Base-by-base conservation (phyloP, 2,888 invertebrate species). In the Archips xylosteana region DNA sequence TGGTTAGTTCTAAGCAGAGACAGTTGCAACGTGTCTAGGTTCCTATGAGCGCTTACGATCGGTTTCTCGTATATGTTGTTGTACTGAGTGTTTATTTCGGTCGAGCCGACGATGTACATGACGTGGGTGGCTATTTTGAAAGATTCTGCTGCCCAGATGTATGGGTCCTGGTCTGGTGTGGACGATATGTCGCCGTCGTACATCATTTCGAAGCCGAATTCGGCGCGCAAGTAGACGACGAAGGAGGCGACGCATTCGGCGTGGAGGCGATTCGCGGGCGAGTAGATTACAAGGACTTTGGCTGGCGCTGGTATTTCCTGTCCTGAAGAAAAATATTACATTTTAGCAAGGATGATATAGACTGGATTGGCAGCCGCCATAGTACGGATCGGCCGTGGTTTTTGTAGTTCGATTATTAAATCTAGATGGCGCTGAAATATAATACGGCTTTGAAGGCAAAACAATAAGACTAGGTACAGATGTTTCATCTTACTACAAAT, bases 41-140 rank as follows among this genome's bases (percentile, higher is more conserved):
- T 83, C 74, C 85, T 88, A 39, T 89, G 87, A 0, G 88, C 84
- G 5, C 84, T 88, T 65, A 88, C 85, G 2, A 93, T 92, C 0
- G 92, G 91, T 80, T 91, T 90, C 71, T 92, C 93, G 73, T 92
- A 93, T 4, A 92, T 92, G 67, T 89, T 91, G 75, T 86, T 89
- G 81, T 86, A 87, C 0, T 80, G 71, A 51, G 89, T 91, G 0
- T 83, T 81, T 49, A 89, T 85, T 23, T 91, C 91, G 0, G 88
- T 80, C 0, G 94, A 93, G 1, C 94, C 92, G 0, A 92, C 91
- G 0, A 93, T 79, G 81, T 92, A 93, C 42, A 94, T 79, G 0
- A 93, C 77, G 51, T 94, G 91, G 0, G 91, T 87, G 2, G 91
- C 84, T 0, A 87, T 77, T 23, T 82, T 77, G 78, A 92, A 89